A percentile compares a stretch with the other conserved stretches of the same genome.
These are phyloP conservation scores for Chamaetylas fuelleborni DNA, from an alignment of 2,113 vertebrate species.

Conservation along the genomic window DNA sequence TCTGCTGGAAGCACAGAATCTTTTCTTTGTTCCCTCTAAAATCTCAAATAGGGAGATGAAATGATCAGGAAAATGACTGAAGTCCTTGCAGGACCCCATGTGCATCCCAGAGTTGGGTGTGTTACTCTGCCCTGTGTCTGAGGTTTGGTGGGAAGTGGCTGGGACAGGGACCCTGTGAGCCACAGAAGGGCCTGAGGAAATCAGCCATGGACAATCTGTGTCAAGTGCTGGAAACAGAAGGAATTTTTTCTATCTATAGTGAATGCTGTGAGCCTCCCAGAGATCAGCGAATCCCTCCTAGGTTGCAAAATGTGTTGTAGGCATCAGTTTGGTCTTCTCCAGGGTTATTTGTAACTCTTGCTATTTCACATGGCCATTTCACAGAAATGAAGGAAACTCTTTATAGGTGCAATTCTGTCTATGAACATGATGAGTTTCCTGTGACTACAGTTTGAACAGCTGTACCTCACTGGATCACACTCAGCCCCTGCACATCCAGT, in stretches of 20 bases:
- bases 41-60: not conserved
- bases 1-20: not conserved
- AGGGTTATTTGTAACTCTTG: not conserved
- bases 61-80: not conserved
- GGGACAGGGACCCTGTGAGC: accelerated
- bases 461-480: not conserved
- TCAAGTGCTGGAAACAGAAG: not conserved
- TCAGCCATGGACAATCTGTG: not conserved
- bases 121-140: not conserved
- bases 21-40: not conserved
- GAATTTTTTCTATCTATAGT: not conserved
- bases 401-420: not conserved
- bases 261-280: not conserved
- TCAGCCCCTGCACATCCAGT: not conserved
- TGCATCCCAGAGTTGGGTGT: accelerated
- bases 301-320: not conserved
- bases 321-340: not conserved
- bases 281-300: not conserved
- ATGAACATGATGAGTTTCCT: not conserved
- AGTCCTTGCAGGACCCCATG: not conserved
- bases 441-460: not conserved
- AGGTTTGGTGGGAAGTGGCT: not conserved
- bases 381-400: not conserved
- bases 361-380: not conserved
- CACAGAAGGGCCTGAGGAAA: not conserved